Evolutionary conservation across 92 coral and sea anemone species (phyloP), one percentile per base, ranked within the genome.

Genomic region (Montipora capitata): DNA sequence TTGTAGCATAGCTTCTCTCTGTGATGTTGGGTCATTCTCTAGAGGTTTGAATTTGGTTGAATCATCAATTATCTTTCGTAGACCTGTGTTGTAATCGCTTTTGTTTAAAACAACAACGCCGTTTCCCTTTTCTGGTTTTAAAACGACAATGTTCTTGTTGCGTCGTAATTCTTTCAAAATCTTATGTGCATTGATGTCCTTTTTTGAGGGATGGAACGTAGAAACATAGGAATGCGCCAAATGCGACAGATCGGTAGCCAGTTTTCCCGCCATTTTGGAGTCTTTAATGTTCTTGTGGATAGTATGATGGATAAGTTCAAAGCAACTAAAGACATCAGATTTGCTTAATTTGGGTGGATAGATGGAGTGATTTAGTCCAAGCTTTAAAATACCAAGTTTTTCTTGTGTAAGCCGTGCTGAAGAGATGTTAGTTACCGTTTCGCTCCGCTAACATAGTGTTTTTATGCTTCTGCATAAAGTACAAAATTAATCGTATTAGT

Each of bases 231-330:
- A 2, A 18, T 74, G 15, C 8, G 64, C 78, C 2, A 74, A 10
- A 10, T 74, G 78, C 8, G 78, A 74, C 18, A 74, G 42, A 11
- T 74, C 78, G 8, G 16, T 40, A 48, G 7, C 63, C 10, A 74
- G 62, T 49, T 74, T 74, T 2, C 64, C 9, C 2, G 41, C 40
- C 7, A 16, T 61, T 5, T 16, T 20, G 5, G 42, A 48, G 63
- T 74, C 78, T 0, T 3, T 49, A 10, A 48, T 4, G n/a, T 74
- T 74, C 15, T 74, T 48, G 63, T 27, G n/a, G 63, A 74, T 74
- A 3, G 62, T 48, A 58, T 18, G 63, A 11, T 17, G 10, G 5
- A 74, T 74, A 10, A 74, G 78, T 14, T 51, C 78, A 18, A 74
- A 74, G n/a, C 63, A 74, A 3, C 42, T 6, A 2, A 4, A 61